Evolutionary conservation across 2,113 vertebrate genomes (phyloP).

Genomic region (Laticauda colubrina): DNA sequence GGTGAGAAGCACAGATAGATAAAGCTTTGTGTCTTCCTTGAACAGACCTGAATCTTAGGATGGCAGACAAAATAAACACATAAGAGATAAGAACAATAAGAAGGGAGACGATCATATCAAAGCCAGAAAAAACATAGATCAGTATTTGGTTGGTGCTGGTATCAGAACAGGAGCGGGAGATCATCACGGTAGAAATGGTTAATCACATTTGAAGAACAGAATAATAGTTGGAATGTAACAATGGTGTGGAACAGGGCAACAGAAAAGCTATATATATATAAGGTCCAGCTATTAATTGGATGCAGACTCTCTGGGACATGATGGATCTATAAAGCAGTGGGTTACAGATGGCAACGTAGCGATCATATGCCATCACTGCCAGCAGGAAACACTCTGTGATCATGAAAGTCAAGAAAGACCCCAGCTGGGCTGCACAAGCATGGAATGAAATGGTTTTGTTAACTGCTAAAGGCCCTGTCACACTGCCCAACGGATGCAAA

Average conservation of each 20-base stretch:
- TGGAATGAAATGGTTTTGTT: conserved; percentile 22
- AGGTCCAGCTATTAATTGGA: neutral
- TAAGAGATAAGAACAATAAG: conserved; percentile 48
- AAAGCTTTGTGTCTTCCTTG: conserved; percentile 40
- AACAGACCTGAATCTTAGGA: conserved; percentile 41
- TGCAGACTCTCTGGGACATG: neutral
- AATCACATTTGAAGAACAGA: conserved; percentile 42
- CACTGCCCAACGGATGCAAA: too few species aligned
- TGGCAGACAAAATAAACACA: conserved; percentile 29
- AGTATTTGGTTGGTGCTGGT: conserved; percentile 35
- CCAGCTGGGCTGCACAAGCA: conserved; percentile 11
- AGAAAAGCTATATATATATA: conserved; percentile 14
- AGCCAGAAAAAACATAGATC: conserved; percentile 30
- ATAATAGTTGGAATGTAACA: conserved; percentile 29
- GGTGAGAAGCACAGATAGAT: conserved; percentile 57
- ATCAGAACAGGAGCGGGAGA: conserved; percentile 55
- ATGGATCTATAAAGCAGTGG: conserved; percentile 4
- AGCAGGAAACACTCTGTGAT: conserved; percentile 24
- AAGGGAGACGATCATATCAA: conserved; percentile 33
- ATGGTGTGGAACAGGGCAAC: conserved; percentile 44
- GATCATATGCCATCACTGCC: conserved; percentile 22
- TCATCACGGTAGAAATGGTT: conserved; percentile 64
- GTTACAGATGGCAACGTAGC: conserved; percentile 18
- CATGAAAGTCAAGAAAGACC: conserved; percentile 1
- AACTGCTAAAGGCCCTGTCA: neutral